Base-by-base conservation (phyloP, 2,113 vertebrate species). In the Brevimyrus niger region DNA sequence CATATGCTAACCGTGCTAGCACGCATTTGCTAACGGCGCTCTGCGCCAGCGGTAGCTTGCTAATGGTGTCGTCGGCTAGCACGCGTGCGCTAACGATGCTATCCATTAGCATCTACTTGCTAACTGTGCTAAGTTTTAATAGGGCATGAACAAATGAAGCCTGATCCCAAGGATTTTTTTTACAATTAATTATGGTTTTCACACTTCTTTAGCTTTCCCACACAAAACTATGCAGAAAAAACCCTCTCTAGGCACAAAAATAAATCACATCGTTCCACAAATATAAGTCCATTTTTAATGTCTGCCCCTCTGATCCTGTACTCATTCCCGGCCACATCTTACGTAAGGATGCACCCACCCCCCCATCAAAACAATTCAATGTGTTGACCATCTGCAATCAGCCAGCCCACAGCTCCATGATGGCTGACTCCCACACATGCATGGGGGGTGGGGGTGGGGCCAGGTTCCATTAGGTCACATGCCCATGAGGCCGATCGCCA, bases 371-470 rank as follows among this genome's bases (percentile, higher is more conserved):
- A 95, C 94, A 96, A 95, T 95, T 91, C 94, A 95, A 95, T 93
- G 93, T 95, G 95, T 93, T 89, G 90, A 89, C 82, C 90, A 92
- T 95, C 95, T 95, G 95, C 94, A 94, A 94, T 94, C 94, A 94
- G 93, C 92, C 93, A 91, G 92, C 93, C 92, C 82, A 92, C 46
- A 86, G 48, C 82, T 84, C 42, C 44, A 47, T 84, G 82, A 84
- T 84, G 44, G 82, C 35, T 11, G 82, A 47, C 82, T 6, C 85
- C 85, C 50, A 51, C 88, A 76, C 91, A 93, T 92, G 42, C 35
- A n/a, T 53, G 11, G 35, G 23, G 23, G 21, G 53, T 19, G 44
- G 17, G 35, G 53, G 86, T 17, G 50, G 55, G 55, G 38, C 19
- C 8, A 31, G 87, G 55, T 44, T 44, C 53, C 17, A 47, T 65